Conservation (phyloP, 1,140 invertebrate genomes). For the Penaeus indicus region DNA sequence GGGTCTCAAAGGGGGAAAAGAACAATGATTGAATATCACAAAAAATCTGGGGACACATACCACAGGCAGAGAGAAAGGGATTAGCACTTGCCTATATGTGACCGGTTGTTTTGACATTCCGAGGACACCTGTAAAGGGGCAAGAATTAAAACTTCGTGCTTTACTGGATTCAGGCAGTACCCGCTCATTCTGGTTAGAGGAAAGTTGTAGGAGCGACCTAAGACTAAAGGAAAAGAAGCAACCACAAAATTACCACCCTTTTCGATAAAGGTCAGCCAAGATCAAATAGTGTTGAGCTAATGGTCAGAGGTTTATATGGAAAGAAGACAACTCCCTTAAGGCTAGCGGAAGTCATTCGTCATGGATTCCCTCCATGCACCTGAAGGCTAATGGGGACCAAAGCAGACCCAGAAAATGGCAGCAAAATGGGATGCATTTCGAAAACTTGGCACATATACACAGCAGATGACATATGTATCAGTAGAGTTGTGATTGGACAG, state of each 20-base stretch:
- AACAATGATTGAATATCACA: background rate
- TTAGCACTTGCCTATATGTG: background rate
- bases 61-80: background rate
- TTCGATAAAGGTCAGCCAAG: background rate
- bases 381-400: no score
- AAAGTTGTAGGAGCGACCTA: background rate
- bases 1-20: background rate
- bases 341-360: no score
- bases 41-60: background rate
- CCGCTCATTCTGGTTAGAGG: background rate
- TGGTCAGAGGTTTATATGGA: no score
- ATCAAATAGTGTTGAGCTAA: no score
- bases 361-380: no score
- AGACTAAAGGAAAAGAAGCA: background rate
- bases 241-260: no score
- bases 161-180: slow-evolving; percentile 2
- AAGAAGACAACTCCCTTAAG: no score
- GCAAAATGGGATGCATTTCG: background rate
- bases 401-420: no score
- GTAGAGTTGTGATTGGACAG: background rate
- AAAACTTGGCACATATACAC: background rate
- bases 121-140: background rate
- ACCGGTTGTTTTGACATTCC: background rate
- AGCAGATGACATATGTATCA: background rate
- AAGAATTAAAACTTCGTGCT: background rate